Evolutionary conservation across 2,113 vertebrate genomes (phyloP).

Genomic region (Myrmecophaga tridactyla): DNA sequence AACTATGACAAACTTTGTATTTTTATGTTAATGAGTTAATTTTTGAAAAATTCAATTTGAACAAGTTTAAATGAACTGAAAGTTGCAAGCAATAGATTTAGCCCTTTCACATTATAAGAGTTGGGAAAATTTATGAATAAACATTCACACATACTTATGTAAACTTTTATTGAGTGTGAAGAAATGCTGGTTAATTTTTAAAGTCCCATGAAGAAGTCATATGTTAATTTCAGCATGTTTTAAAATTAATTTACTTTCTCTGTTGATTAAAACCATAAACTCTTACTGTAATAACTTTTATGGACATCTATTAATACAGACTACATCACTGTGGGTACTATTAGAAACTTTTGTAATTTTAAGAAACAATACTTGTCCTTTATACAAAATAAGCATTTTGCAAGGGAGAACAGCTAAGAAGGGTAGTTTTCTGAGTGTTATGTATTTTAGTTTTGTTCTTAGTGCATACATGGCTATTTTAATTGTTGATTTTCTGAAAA

Average conservation of each 20-base stretch:
- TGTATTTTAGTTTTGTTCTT: slow-evolving; percentile 18
- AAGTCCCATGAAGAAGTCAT: background rate
- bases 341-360: slow-evolving; percentile 18
- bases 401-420: background rate
- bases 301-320: background rate
- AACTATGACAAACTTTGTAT: background rate
- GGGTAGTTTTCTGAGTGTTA: slow-evolving; percentile 41
- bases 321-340: background rate
- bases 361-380: background rate
- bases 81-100: background rate
- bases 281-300: background rate
- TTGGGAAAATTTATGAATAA: slow-evolving; percentile 27
- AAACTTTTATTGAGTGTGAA: background rate
- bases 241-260: background rate
- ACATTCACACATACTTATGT: background rate
- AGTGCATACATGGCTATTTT: background rate
- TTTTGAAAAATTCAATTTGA: background rate
- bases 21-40: background rate
- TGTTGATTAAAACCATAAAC: slow-evolving; percentile 38
- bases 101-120: background rate
- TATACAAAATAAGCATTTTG: slow-evolving; percentile 7
- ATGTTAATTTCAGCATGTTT: background rate
- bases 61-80: background rate
- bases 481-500: slow-evolving; percentile 53
- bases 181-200: slow-evolving; percentile 28